Percentiles rank a stretch among this genome's conserved stretches.
Evolutionary conservation across 1,140 invertebrate genomes (phyloP).

Genomic region (Drosophila rufa): DNA sequence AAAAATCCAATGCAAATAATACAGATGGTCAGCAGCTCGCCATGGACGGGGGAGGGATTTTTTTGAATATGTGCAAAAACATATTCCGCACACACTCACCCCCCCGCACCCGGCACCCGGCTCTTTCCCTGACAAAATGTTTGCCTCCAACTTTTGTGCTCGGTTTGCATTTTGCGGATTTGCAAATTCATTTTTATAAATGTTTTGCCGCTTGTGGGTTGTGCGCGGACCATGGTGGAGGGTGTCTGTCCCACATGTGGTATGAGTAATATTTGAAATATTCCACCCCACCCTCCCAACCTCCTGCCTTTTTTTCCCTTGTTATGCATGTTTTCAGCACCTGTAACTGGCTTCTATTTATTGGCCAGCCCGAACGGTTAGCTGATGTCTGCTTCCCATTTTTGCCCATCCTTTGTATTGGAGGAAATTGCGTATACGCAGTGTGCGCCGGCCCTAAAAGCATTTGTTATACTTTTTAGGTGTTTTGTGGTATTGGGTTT

Average conservation of each 20-base stretch:
- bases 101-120: neutral
- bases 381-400: conserved; percentile 17
- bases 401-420: neutral
- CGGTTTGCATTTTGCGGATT: conserved; percentile 73
- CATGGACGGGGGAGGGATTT: conserved; percentile 1
- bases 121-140: conserved; percentile 47
- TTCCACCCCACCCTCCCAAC: conserved; percentile 1
- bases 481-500: neutral
- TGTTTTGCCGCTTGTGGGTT: conserved; percentile 72
- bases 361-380: conserved; percentile 19
- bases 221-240: neutral
- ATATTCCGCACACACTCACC: conserved; percentile 47
- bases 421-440: conserved; percentile 66
- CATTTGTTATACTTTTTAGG: conserved; percentile 27
- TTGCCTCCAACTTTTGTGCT: conserved; percentile 61
- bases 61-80: conserved; percentile 49
- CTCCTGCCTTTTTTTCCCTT: neutral
- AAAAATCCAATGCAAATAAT: conserved; percentile 76
- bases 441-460: conserved; percentile 30
- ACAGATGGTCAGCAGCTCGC: conserved; percentile 48
- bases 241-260: conserved; percentile 54
- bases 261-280: conserved; percentile 69
- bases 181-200: conserved; percentile 78
- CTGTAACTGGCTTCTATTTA: conserved; percentile 61
- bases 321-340: conserved; percentile 56